Evolutionary conservation across 2,113 vertebrate genomes (phyloP).

Genomic region (Elanoides forficatus): DNA sequence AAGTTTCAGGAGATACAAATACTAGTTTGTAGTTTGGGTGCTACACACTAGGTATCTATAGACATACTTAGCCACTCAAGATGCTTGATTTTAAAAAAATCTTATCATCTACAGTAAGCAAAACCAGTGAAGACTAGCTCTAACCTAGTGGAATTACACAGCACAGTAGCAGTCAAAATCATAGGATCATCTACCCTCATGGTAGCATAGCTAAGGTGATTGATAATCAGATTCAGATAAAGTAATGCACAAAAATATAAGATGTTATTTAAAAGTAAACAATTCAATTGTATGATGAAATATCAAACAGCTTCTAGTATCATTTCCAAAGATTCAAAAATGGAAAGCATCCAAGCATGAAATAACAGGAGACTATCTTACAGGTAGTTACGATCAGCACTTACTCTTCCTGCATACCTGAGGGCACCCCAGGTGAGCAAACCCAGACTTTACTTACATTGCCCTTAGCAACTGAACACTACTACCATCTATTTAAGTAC

Average conservation of each 20-base stretch:
- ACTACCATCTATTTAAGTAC: neutral
- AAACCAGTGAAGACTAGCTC: neutral
- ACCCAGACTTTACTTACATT: neutral
- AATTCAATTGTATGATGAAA: neutral
- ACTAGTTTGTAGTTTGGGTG: neutral
- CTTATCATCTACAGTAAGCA: neutral
- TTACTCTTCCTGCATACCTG: neutral
- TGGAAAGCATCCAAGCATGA: neutral
- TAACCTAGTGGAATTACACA: neutral
- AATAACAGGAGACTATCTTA: neutral
- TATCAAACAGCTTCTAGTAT: neutral
- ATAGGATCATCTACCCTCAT: neutral
- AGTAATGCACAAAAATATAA: neutral
- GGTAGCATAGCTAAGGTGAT: fast-evolving
- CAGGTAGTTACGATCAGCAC: neutral
- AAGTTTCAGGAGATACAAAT: neutral
- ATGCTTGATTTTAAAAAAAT: neutral
- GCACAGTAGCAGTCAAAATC: neutral
- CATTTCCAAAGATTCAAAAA: neutral
- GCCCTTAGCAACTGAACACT: neutral
- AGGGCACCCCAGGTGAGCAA: neutral
- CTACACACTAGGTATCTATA: neutral
- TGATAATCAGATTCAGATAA: neutral
- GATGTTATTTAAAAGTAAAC: neutral
- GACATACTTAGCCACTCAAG: neutral